Evolutionary conservation across 2,113 vertebrate species (phyloP).

Genomic region (Cyphomyrus plagiostoma): DNA sequence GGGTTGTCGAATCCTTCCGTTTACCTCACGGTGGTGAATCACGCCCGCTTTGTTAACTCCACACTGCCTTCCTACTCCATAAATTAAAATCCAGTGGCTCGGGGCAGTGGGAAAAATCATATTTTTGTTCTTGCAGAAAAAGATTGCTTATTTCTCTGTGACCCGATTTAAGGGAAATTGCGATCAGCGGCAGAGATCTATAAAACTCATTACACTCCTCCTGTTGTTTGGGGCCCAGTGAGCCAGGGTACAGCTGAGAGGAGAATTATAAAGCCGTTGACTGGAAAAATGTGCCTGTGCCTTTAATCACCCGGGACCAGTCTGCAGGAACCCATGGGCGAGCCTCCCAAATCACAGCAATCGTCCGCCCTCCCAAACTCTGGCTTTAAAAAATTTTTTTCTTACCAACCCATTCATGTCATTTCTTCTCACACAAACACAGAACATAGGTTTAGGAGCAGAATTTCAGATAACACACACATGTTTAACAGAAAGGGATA

Average conservation of each 20-base stretch:
- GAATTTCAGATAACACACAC: neutral
- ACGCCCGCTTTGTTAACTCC: constrained; percentile 20
- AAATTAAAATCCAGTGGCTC: constrained; percentile 25
- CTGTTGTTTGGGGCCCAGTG: constrained; percentile 23
- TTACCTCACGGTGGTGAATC: neutral
- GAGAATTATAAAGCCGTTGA: neutral
- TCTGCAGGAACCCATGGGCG: neutral
- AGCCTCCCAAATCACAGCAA: neutral
- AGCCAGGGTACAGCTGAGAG: constrained; percentile 1
- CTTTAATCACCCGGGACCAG: neutral
- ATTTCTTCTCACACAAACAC: neutral
- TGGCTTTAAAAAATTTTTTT: neutral
- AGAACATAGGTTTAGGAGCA: neutral
- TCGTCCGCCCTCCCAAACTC: neutral
- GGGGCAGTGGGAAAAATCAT: constrained; percentile 25
- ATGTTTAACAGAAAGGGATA: neutral
- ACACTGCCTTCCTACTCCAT: neutral
- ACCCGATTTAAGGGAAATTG: constrained; percentile 25
- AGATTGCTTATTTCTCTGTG: constrained; percentile 31
- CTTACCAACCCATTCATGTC: neutral
- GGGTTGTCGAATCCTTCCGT: neutral
- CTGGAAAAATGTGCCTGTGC: constrained; percentile 7
- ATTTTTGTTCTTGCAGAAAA: constrained; percentile 30
- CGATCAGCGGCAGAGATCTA: constrained; percentile 25
- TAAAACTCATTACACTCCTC: constrained; percentile 29